A percentile compares a stretch with the other conserved stretches of the same genome.
phyloP scores from a whole-genome alignment of 2,888 invertebrate species.

The Apamea monoglypha region DNA sequence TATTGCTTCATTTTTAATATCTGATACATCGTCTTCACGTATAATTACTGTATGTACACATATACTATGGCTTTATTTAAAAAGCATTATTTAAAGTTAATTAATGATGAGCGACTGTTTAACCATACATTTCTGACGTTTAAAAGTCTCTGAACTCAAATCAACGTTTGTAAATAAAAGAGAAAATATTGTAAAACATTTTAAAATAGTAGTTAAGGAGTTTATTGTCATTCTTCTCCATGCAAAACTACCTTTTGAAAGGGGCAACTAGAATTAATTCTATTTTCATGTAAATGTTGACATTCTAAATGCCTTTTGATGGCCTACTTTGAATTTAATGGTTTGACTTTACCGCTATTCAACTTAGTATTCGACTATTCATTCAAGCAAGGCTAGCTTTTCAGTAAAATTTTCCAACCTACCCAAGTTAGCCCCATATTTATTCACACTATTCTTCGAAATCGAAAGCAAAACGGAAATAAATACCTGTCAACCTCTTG shows the following conservation, averaged over 20 bases:
- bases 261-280: background rate
- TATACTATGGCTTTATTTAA: background rate
- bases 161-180: background rate
- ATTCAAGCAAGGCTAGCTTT: background rate
- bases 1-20: background rate
- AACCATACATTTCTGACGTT: background rate
- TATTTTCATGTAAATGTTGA: background rate
- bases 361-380: too few species aligned
- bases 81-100: background rate
- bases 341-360: background rate
- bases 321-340: background rate
- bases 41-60: background rate
- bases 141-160: background rate
- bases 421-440: background rate
- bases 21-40: background rate
- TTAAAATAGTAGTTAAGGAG: background rate
- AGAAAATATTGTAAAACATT: background rate
- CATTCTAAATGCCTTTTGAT: background rate
- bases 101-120: background rate
- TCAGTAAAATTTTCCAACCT: background rate
- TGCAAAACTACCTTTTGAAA: background rate
- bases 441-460: background rate
- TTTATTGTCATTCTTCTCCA: background rate
- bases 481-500: constrained; percentile 2
- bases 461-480: background rate